Conservation (phyloP, 2,113 vertebrate species). For the Gambusia holbrooki region DNA sequence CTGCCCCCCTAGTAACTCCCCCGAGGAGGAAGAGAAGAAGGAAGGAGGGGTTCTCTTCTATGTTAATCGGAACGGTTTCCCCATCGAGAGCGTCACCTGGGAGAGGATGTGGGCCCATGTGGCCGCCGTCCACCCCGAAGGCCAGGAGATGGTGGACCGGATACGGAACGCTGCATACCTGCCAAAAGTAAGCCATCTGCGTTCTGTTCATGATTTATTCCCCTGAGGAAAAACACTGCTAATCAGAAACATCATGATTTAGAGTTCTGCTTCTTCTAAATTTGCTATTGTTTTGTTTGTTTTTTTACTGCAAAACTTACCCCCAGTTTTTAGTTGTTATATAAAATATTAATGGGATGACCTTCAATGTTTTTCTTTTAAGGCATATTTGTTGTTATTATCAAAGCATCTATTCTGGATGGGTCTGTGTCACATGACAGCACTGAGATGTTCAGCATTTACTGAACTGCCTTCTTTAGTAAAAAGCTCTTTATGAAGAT, state of each 20-base stretch:
- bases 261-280: background rate
- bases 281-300: too few species aligned
- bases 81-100: constrained; percentile 92
- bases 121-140: constrained; percentile 89
- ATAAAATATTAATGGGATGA: background rate
- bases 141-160: constrained; percentile 89
- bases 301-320: too few species aligned
- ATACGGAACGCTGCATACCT: constrained; percentile 87
- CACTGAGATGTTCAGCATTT: background rate
- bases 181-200: constrained; percentile 83
- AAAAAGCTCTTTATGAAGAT: constrained; percentile 6
- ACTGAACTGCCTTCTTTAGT: background rate
- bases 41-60: constrained; percentile 91
- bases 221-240: background rate
- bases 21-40: constrained; percentile 90
- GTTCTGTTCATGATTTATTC: too few species aligned
- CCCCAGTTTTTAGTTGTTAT: too few species aligned
- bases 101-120: constrained; percentile 96
- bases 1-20: constrained; percentile 74
- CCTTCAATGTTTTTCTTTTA: background rate
- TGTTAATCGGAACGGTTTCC: constrained; percentile 93
- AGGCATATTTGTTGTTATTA: background rate
- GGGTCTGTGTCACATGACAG: background rate
- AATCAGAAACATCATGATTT: background rate
- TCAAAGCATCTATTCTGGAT: background rate